Conservation (phyloP, 2,797 vertebrate genomes). For the Geotrypetes seraphini region DNA sequence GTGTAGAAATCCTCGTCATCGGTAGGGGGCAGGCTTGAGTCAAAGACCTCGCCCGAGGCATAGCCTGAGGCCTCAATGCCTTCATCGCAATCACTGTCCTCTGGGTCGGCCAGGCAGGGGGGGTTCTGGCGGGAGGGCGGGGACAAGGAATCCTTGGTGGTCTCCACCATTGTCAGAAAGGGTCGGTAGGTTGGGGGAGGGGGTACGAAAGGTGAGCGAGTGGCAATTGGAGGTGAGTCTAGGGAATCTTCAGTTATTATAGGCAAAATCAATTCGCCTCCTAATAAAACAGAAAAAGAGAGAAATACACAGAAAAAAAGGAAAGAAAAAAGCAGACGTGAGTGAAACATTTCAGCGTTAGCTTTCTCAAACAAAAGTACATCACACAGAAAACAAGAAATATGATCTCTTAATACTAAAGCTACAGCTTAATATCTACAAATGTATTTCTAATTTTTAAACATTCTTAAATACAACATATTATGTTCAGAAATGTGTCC, state of each 20-base stretch:
- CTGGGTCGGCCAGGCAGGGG: conserved; percentile 78
- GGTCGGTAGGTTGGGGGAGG: conserved; percentile 83
- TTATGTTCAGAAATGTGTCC: too few species aligned
- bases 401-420: background rate
- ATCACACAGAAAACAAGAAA: too few species aligned
- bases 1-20: conserved; percentile 94
- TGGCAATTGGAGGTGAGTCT: conserved; percentile 85
- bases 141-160: conserved; percentile 85
- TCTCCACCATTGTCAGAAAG: conserved; percentile 75
- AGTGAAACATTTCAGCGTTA: too few species aligned
- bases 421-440: background rate
- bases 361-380: too few species aligned
- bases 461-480: too few species aligned
- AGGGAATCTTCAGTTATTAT: conserved; percentile 93
- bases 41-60: conserved; percentile 80
- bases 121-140: conserved; percentile 61
- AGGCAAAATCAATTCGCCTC: conserved; percentile 95
- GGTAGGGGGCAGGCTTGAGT: conserved; percentile 73
- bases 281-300: conserved; percentile 66
- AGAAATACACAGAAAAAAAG: conserved; percentile 21
- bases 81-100: conserved; percentile 83
- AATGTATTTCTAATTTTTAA: too few species aligned
- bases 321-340: conserved; percentile 13
- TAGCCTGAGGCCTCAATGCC: conserved; percentile 85
- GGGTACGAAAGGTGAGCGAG: conserved; percentile 81